Evolutionary conservation across 30 jellyfish, hydroid and myxozoan species (phyloP), one percentile per base, ranked within the genome.

Genomic region (Rhopilema esculentum): DNA sequence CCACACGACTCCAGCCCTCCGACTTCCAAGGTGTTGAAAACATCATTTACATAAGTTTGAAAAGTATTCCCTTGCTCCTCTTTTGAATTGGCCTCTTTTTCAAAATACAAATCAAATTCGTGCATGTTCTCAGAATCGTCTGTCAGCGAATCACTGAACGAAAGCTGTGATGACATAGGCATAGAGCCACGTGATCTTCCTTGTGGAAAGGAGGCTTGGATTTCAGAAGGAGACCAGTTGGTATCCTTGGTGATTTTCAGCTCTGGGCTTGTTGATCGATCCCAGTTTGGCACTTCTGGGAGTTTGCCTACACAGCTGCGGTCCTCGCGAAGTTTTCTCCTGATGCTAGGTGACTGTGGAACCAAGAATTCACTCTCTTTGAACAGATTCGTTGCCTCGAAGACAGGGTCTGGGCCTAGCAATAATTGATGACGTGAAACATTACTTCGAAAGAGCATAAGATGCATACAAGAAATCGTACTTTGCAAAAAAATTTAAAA

Each of bases 61-160:
- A 71, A 71, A 2, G 82, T 26, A 9, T 64, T 71, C 51, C 80
- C 69, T 40, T 40, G 57, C 12, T 40, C 57, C 57, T 40, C 57
- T 40, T 40, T 40, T 40, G 57, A 40, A 40, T 12, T 40, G 12
- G 57, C 57, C 57, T 40, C 57, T 12, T 40, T 40, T 50, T 72
- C 92, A 31, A 83, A 83, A 29, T 49, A 21, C 82, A 83, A 26
- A 51, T 83, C 92, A 28, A 83, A 83, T 63, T 83, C 92, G 40
- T 69, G 50, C 1, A 83, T 31, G 49, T 51, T 75, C 82, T 83
- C 92, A 27, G 92, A 83, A 27, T 83, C 92, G 61, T 83, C 92
- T 12, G 92, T 83, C 70, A 83, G 18, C 49, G 92, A 83, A 4
- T 83, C 92, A 27, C 92, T 83, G 74, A 83, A 83, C 28, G 92